A percentile compares a stretch with the other conserved stretches of the same genome.
Evolutionary conservation across 2,113 vertebrate species (phyloP).

Genomic region (Colistium nudipinnis): DNA sequence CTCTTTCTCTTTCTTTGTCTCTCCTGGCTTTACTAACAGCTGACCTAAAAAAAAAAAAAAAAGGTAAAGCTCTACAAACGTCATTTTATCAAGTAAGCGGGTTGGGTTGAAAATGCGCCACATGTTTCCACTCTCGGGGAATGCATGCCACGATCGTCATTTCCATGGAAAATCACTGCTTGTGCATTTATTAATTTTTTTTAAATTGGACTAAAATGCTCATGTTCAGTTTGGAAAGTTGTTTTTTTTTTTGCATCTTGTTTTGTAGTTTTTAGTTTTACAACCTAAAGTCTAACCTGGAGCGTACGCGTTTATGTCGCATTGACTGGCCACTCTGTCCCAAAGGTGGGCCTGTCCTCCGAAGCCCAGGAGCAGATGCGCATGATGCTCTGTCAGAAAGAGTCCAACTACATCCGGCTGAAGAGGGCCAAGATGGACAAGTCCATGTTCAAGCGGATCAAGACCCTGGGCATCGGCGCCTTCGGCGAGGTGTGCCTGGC

Average conservation of each 20-base stretch:
- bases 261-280: not conserved
- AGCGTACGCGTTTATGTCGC: not conserved
- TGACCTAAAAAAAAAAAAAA: conserved; percentile 90
- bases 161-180: conserved; percentile 11
- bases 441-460: conserved; percentile 98
- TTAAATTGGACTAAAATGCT: conserved; percentile 23
- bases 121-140: conserved; percentile 12
- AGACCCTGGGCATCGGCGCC: conserved; percentile 95
- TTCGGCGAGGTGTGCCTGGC: conserved; percentile 98
- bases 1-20: conserved; percentile 80
- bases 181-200: not conserved
- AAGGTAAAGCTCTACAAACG: conserved; percentile 88
- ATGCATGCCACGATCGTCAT: conserved; percentile 43
- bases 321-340: not conserved
- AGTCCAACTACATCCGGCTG: conserved; percentile 98
- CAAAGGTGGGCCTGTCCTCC: conserved; percentile 94
- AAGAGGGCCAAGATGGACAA: conserved; percentile 99
- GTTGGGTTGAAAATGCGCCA: conserved; percentile 79
- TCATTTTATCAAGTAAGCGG: conserved; percentile 85
- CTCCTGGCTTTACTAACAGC: conserved; percentile 92
- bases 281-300: conserved; percentile 13
- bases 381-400: conserved; percentile 98
- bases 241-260: not conserved
- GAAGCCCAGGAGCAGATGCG: conserved; percentile 99
- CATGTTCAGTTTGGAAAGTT: not conserved